A percentile compares a stretch with the other conserved stretches of the same genome.
These are phyloP conservation scores for Euspilapteryx auroguttella DNA, from an alignment of 2,888 invertebrate genomes.

Conservation along the genomic window DNA sequence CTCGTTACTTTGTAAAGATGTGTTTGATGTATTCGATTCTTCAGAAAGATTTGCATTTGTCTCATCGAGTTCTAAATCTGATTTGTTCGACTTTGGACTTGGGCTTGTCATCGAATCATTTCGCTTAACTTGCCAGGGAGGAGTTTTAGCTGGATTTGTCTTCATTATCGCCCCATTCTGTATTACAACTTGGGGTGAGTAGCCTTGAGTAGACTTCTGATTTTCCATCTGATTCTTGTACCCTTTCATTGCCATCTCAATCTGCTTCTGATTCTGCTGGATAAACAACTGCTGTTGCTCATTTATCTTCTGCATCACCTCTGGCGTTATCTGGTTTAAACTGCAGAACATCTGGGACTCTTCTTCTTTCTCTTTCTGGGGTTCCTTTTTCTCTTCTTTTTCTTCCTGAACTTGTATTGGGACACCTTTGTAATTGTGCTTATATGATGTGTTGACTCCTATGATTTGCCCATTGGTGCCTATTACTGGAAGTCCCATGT, in stretches of 20 bases:
- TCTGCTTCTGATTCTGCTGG: constrained; percentile 55
- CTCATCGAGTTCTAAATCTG: constrained; percentile 39
- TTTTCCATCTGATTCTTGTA: constrained; percentile 33
- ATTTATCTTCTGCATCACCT: constrained; percentile 58
- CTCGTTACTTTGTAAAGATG: constrained; percentile 30
- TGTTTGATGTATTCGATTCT: constrained; percentile 28
- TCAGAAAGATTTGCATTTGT: constrained; percentile 30
- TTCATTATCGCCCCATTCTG: constrained; percentile 52
- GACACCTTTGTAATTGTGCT: constrained; percentile 27
- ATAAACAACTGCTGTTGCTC: constrained; percentile 62
- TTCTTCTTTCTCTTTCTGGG: constrained; percentile 34
- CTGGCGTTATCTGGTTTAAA: constrained; percentile 46
- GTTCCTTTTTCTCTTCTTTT: constrained; percentile 28
- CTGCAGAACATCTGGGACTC: constrained; percentile 49
- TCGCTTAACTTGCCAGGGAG: constrained; percentile 62
- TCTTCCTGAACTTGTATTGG: constrained; percentile 19
- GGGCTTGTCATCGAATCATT: constrained; percentile 27
- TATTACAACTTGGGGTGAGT: constrained; percentile 46
- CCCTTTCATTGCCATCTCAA: constrained; percentile 56
- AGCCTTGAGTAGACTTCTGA: constrained; percentile 34
- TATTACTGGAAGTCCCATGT: constrained; percentile 41
- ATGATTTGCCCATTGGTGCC: constrained; percentile 65
- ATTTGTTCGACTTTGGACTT: constrained; percentile 33
- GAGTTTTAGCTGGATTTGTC: constrained; percentile 54
- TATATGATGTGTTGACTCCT: constrained; percentile 51